These are phyloP conservation scores for Crotalus helleri DNA, from an alignment of 2,113 vertebrate genomes.

Conservation along the genomic window DNA sequence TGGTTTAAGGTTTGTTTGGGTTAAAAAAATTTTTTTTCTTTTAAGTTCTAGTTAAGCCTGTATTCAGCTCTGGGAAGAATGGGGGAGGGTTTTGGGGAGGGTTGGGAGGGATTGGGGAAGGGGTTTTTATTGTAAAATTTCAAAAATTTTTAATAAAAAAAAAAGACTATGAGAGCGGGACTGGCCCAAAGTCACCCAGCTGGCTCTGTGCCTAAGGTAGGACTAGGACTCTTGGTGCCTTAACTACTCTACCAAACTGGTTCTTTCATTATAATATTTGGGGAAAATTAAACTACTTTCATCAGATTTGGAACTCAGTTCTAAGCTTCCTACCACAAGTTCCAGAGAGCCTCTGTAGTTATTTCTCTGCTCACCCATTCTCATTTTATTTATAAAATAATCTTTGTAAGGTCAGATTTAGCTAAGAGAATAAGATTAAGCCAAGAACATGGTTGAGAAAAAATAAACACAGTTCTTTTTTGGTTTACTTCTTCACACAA, in stretches of 20 bases:
- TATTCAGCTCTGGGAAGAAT: too few species aligned
- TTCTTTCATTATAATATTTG: background rate
- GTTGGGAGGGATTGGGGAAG: too few species aligned
- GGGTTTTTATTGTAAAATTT: too few species aligned
- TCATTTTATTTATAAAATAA: background rate
- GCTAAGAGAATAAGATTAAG: background rate
- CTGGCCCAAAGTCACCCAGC: background rate
- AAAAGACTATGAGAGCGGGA: background rate
- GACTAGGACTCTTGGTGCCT: background rate
- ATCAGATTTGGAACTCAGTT: background rate
- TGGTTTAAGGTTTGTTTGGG: too few species aligned
- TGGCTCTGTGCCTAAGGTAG: background rate
- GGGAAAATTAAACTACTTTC: background rate
- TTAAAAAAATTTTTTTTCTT: too few species aligned
- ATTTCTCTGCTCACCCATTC: background rate
- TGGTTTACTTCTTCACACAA: background rate
- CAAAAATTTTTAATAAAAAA: too few species aligned
- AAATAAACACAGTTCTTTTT: background rate
- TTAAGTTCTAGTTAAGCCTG: too few species aligned
- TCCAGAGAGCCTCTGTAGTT: background rate
- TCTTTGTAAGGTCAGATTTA: background rate
- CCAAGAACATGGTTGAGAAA: background rate
- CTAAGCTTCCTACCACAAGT: background rate
- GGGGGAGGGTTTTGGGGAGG: too few species aligned
- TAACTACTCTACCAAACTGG: background rate